Percentiles rank a stretch among this genome's conserved stretches.
phyloP scores from a whole-genome alignment of 2,888 invertebrate species.

The Drosophila kuntzei region DNA sequence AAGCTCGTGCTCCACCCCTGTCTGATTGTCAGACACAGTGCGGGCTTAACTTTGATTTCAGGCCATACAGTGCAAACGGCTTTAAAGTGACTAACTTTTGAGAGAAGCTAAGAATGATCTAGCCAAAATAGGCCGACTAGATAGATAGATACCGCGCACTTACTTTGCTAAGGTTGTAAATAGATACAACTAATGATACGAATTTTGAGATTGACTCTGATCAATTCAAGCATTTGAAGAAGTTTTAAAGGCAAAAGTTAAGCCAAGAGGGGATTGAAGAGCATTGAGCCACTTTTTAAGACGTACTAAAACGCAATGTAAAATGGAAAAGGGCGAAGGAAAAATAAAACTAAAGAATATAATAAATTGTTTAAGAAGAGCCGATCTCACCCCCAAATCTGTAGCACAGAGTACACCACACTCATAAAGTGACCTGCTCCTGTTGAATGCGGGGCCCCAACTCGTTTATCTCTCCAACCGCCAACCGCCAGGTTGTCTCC shows the following conservation, averaged over 20 bases:
- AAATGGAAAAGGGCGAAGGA: conserved; percentile 7
- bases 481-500: conserved; percentile 64
- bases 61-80: conserved; percentile 13
- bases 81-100: background rate
- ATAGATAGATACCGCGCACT: background rate
- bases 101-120: conserved; percentile 6
- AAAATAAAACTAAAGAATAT: conserved; percentile 40
- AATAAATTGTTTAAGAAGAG: conserved; percentile 72
- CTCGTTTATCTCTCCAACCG: conserved; percentile 72
- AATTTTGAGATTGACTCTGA: no score
- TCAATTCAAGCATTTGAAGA: background rate
- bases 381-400: conserved; percentile 76
- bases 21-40: conserved; percentile 52
- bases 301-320: conserved; percentile 19
- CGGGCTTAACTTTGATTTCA: conserved; percentile 34
- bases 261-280: background rate
- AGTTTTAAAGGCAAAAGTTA: background rate
- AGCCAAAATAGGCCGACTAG: background rate
- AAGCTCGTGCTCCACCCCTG: conserved; percentile 79
- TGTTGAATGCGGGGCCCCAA: conserved; percentile 60
- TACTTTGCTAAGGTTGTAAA: background rate
- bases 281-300: conserved; percentile 1
- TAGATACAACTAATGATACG: background rate
- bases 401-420: conserved; percentile 23
- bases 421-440: conserved; percentile 60